phyloP scores from a whole-genome alignment of 2,888 invertebrate genomes.

The Dasysyrphus tricinctus region DNA sequence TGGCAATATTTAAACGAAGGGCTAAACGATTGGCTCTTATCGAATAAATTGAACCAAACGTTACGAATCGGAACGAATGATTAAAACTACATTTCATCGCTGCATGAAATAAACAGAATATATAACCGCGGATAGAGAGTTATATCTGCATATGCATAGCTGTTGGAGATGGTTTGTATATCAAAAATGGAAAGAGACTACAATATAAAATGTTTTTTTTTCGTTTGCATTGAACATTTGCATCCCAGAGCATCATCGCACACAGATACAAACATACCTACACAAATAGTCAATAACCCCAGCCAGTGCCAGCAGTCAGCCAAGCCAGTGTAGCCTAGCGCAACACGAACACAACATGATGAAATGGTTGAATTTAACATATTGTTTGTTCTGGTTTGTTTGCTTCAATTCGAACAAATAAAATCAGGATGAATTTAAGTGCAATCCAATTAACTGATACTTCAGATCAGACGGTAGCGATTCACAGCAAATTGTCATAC shows the following conservation, averaged over 20 bases:
- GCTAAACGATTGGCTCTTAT: constrained; percentile 46
- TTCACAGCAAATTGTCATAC: constrained; percentile 16
- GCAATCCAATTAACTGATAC: constrained; percentile 61
- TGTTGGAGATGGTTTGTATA: not conserved
- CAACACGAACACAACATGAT: constrained; percentile 2
- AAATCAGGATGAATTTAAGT: constrained; percentile 43
- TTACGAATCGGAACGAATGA: constrained; percentile 14
- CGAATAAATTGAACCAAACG: constrained; percentile 39
- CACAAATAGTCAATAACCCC: constrained; percentile 10
- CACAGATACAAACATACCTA: no score
- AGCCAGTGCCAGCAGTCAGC: not conserved
- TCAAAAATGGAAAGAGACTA: not conserved
- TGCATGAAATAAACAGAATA: not conserved
- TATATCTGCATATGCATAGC: no score
- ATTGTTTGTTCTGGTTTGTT: constrained; percentile 47
- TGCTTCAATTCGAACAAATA: constrained; percentile 42
- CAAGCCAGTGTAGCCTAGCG: no score
- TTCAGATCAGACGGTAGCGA: constrained; percentile 33
- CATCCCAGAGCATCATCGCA: constrained; percentile 8
- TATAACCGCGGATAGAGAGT: not conserved
- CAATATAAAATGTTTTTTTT: constrained; percentile 32
- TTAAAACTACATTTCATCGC: constrained; percentile 26
- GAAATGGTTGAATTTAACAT: constrained; percentile 48
- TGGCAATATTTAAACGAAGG: constrained; percentile 62
- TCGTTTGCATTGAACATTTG: not conserved